Evolutionary conservation across 2,888 invertebrate species (phyloP), one percentile per base, ranked within the genome.

Genomic region (Argynnis bischoffii): DNA sequence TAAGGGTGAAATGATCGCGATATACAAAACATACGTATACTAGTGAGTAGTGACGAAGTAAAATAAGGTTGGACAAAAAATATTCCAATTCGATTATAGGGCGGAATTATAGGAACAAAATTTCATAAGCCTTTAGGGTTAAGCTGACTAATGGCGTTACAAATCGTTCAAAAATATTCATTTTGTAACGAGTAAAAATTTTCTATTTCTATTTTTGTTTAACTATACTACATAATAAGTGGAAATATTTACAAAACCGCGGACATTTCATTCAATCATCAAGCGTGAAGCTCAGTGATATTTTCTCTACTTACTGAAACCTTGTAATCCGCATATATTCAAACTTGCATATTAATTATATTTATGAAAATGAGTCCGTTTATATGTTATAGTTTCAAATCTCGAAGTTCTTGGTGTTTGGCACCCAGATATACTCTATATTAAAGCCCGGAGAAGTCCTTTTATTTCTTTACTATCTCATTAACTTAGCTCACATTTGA

Each of bases 71-170:
- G 35, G 59, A 48, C 35, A n/a, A 67, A 69, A 64, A 57, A 56
- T 46, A 21, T 57, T 18, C 55, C 35, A 13, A 1, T 48, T 51
- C 21, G 18, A 31, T 48, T 54, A 35, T 4, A 69, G 71, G 71
- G 71, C 69, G 71, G 71, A 72, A 21, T 66, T 60, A 51, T 69
- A 72, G 71, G 71, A 72, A 72, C 67, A 65, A 54, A 69, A 69
- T 71, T 71, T 54, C 55, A 59, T 67, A 67, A 69, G 69, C 63
- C 63, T 67, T 65, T 59, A 67, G 55, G 46, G 48, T 41, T 41
- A 11, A 18, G 8, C 14, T 26, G 46, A 47, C 21, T 47, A 11
- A 5, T 47, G 47, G 21, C 47, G 57, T 47, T 47, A 57, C n/a
- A 57, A 57, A 57, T 46, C 57, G 21, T 21, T 21, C 41, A n/a